phyloP scores from a whole-genome alignment of 37 sponge, comb jelly and placozoan genomes.

The Cliona cf. orientalis region DNA sequence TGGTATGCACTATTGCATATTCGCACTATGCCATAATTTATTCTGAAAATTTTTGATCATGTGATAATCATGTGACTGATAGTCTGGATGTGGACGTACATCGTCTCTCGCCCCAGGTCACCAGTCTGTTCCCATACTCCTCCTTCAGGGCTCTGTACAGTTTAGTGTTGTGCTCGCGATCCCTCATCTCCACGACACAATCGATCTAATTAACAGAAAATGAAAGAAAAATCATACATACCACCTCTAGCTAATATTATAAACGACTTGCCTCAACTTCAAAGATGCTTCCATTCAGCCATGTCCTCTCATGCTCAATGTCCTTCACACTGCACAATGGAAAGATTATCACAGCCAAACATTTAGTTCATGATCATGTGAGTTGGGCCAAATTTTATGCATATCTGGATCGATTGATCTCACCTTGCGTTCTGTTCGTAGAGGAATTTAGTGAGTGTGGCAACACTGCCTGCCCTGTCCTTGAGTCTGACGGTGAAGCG shows the following conservation, averaged over 20 bases:
- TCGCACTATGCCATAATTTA: too few species aligned
- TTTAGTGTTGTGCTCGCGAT: conserved; percentile 42
- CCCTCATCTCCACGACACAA: conserved; percentile 63
- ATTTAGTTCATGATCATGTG: neutral
- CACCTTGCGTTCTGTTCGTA: conserved; percentile 57
- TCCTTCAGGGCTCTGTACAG: conserved; percentile 46
- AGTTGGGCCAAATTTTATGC: too few species aligned
- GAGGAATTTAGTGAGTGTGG: conserved; percentile 53
- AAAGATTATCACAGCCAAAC: neutral
- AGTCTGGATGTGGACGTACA: too few species aligned
- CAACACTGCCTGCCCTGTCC: conserved; percentile 80
- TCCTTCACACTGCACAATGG: conserved; percentile 76
- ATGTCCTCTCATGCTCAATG: conserved; percentile 88
- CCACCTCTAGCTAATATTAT: neutral
- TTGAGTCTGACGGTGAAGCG: conserved; percentile 60
- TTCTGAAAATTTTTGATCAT: too few species aligned
- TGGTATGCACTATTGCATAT: too few species aligned
- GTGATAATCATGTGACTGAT: too few species aligned
- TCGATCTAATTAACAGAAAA: conserved; percentile 21
- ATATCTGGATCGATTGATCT: neutral
- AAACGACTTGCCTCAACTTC: conserved; percentile 70
- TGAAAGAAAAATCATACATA: neutral
- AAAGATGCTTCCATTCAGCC: conserved; percentile 81
- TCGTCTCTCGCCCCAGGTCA: conserved; percentile 41
- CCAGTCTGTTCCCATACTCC: conserved; percentile 32